A percentile compares a stretch with the other conserved stretches of the same genome.
Conservation (phyloP, 2,797 vertebrate genomes). For the Orestias chungarensis region DNA sequence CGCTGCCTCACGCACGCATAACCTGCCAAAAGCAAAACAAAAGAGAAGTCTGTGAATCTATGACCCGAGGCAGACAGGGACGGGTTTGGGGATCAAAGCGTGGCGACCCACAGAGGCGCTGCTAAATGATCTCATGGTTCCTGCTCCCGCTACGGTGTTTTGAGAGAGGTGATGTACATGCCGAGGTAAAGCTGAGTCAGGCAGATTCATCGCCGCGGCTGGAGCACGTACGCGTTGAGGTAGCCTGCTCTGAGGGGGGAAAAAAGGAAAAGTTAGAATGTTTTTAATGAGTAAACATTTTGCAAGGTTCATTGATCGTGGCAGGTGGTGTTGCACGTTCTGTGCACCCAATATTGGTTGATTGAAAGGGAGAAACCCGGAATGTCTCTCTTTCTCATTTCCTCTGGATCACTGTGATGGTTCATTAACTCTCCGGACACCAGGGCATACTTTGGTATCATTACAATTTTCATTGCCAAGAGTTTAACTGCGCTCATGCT, state of each 20-base stretch:
- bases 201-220: slow-evolving; percentile 45
- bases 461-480: slow-evolving; percentile 6
- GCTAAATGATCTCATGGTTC: slow-evolving; percentile 66
- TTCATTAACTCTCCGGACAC: slow-evolving; percentile 2
- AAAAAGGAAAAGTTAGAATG: slow-evolving; percentile 10
- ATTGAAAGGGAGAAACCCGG: slow-evolving; percentile 14
- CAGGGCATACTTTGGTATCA: slow-evolving; percentile 2
- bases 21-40: slow-evolving; percentile 58
- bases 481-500: not conserved
- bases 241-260: slow-evolving; percentile 8
- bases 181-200: slow-evolving; percentile 31
- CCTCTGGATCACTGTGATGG: slow-evolving; percentile 21
- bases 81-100: slow-evolving; percentile 72
- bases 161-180: slow-evolving; percentile 34
- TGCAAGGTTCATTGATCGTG: slow-evolving; percentile 20
- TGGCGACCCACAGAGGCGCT: slow-evolving; percentile 59
- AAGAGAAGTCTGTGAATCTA: slow-evolving; percentile 55
- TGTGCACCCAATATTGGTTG: slow-evolving; percentile 15
- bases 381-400: slow-evolving; percentile 13
- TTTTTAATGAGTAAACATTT: slow-evolving; percentile 19
- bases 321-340: slow-evolving; percentile 13
- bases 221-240: slow-evolving; percentile 29
- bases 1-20: slow-evolving; percentile 48
- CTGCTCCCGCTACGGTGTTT: slow-evolving; percentile 46
- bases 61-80: slow-evolving; percentile 53